Conservation (phyloP, 2,888 invertebrate species). For the Galerucella pusilla region DNA sequence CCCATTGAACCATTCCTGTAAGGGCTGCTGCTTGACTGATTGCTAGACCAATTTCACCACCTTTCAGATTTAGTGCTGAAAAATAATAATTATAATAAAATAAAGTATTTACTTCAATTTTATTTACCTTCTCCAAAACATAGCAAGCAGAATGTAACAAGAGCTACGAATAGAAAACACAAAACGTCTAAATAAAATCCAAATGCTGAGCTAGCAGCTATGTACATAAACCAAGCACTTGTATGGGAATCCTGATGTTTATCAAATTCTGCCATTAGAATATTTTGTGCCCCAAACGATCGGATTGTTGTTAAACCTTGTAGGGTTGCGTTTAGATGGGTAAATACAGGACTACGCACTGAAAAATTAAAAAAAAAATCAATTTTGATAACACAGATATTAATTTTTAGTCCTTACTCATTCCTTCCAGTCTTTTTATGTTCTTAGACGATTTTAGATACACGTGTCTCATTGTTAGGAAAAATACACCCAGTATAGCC, state of each 20-base stretch:
- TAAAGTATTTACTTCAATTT: background rate
- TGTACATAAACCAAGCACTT: conserved; percentile 76
- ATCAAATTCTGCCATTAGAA: conserved; percentile 70
- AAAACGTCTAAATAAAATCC: conserved; percentile 75
- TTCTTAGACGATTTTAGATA: conserved; percentile 78
- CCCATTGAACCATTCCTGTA: conserved; percentile 81
- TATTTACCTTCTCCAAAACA: conserved; percentile 62
- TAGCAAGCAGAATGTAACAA: conserved; percentile 76
- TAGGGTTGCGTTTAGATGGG: conserved; percentile 82
- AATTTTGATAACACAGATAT: background rate
- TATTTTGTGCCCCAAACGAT: conserved; percentile 76
- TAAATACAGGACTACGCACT: conserved; percentile 88
- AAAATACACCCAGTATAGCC: conserved; percentile 70
- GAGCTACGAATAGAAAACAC: conserved; percentile 72
- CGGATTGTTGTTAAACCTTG: conserved; percentile 85
- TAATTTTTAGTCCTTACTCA: conserved; percentile 66
- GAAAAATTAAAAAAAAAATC: conserved; percentile 48
- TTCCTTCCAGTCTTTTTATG: conserved; percentile 75
- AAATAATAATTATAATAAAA: conserved; percentile 12
- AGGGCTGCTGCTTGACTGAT: conserved; percentile 61
- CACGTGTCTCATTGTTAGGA: conserved; percentile 72
- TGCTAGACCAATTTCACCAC: conserved; percentile 67
- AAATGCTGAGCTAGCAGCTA: conserved; percentile 73
- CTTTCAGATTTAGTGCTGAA: conserved; percentile 55
- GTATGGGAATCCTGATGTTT: conserved; percentile 73